Evolutionary conservation across 2,113 vertebrate genomes (phyloP), one percentile per base, ranked within the genome.

Genomic region (Gymnarchus niloticus): DNA sequence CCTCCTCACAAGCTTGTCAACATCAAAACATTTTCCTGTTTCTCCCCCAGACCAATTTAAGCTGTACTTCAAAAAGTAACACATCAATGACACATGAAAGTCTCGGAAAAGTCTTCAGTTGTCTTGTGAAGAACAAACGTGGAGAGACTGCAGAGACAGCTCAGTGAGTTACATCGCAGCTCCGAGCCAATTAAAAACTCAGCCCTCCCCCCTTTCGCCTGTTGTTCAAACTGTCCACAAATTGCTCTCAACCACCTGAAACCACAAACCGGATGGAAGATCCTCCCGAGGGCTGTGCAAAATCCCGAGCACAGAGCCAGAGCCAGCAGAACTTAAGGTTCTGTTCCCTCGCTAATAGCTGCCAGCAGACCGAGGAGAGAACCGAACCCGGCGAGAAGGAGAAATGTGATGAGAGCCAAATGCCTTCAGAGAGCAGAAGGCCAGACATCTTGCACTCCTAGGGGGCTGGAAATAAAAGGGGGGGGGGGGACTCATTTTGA

Each of bases 41-140:
- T 12, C 25, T 51, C 77, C 19, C 48, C 44, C 23, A 81, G 25
- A 81, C 49, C 54, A 81, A 54, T 52, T 81, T 19, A 81, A 81
- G n/a, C 48, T 81, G 14, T 19, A 81, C 48, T 81, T 81, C 2
- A 80, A 23, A n/a, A 19, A 48, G n/a, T 54, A 6, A 52, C 37
- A 17, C n/a, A 48, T 23, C 49, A 54, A 52, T 54, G 23, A 81
- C 78, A 81, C 12, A 81, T 81, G 33, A 81, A 81, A 81, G 76
- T 46, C 73, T 23, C 8, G 41, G n/a, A 28, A 82, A 52, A 82
- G 51, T 19, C 28, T 82, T 37, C 5, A 17, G 51, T 54, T 12
- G 17, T 54, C 49, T 82, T 33, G 12, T 82, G 59, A 65, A 25
- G 59, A 25, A 57, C 23, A 21, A 17, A 57, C 12, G 77, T 12